A percentile compares a stretch with the other conserved stretches of the same genome.
These are phyloP conservation scores for Seira sanloemensis DNA, from an alignment of 2,888 invertebrate genomes.

Conservation along the genomic window DNA sequence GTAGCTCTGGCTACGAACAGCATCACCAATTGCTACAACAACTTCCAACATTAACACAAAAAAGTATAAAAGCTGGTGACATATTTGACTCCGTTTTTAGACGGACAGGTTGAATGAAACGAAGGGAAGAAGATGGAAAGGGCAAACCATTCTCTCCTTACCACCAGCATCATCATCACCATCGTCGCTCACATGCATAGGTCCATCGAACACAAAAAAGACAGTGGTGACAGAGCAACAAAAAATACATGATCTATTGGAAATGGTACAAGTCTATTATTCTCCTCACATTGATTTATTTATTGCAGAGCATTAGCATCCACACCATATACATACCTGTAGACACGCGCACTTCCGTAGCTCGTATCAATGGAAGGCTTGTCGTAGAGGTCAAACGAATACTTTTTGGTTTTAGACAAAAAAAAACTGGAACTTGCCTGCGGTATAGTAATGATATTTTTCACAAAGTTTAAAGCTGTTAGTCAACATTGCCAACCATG, in stretches of 20 bases:
- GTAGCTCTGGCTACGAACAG: background rate
- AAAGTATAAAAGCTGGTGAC: constrained; percentile 48
- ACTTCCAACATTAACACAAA: constrained; percentile 40
- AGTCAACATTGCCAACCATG: no score
- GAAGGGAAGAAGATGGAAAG: constrained; percentile 48
- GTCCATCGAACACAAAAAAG: background rate
- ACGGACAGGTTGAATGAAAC: constrained; percentile 62
- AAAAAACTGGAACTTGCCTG: no score
- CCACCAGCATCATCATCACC: background rate
- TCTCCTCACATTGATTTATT: background rate
- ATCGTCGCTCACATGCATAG: no score
- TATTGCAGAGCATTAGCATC: no score
- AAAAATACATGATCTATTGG: constrained; percentile 1
- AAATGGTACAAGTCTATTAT: background rate
- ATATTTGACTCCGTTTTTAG: constrained; percentile 61
- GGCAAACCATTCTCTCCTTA: constrained; percentile 28
- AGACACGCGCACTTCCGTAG: no score
- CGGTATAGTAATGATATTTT: no score
- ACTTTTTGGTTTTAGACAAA: no score
- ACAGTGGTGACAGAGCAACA: background rate
- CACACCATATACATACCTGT: no score
- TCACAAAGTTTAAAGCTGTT: no score
- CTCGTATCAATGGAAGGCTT: no score
- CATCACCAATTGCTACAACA: constrained; percentile 1
- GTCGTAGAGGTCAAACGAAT: no score